Base-by-base conservation (phyloP, 2,888 invertebrate genomes). In the Cephus rjabovi region DNA sequence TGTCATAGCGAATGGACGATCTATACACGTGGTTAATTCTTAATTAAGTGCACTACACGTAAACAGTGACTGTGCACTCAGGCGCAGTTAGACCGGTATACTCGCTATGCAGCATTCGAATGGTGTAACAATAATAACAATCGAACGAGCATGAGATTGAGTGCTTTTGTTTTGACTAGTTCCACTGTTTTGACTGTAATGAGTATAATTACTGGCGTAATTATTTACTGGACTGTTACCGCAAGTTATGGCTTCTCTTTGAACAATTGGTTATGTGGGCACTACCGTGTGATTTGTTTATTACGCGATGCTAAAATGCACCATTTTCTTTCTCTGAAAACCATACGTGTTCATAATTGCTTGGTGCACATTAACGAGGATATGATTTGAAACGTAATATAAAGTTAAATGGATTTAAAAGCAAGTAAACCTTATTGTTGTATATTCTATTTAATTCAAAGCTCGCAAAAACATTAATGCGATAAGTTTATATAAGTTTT, bases 21-120 rank as follows among this genome's bases (percentile, higher is more conserved):
- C 85, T 83, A 82, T 82, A 83, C 83, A 81, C 80, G 77, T 83
- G 85, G 84, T 84, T 86, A 86, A 85, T 86, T 86, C 84, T 82
- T 82, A 84, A 84, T 84, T 83, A 81, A 83, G 79, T 81, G 81
- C 79, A 82, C 78, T 79, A 78, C 74, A 79, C 71, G 78, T 79
- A 77, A 79, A 81, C 79, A 79, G 73, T 73, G 77, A 78, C 75
- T 73, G 79, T 78, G 81, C 80, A 75, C 80, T 76, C 80, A 80
- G 76, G 75, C 78, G 79, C 73, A 77, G 80, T 77, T 80, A 78
- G 78, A 75, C 81, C 79, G 74, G 23, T 9, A 56, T 23, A 56
- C 56, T 56, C 56, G 56, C 23, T 56, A 56, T 9, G 56, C 9
- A 73, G 76, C 82, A 80, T 82, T 81, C 81, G 78, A 80, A 80